Conservation (phyloP, 2,888 invertebrate species). For the Philereme transversata region DNA sequence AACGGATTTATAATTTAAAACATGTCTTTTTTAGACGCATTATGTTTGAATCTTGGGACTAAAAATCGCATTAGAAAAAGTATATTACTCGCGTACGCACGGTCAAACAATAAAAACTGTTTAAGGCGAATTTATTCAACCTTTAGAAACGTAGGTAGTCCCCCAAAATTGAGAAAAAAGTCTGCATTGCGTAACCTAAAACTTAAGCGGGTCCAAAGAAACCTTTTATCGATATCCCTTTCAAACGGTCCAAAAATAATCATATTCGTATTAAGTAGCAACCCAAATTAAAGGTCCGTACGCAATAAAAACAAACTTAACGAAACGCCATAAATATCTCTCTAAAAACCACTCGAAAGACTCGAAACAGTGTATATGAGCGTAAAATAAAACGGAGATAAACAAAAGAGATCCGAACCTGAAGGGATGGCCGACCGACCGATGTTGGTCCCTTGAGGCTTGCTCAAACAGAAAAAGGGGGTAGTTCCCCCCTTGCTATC, state of each 20-base stretch:
- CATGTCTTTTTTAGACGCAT: neutral
- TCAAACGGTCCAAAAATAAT: slow-evolving; percentile 13
- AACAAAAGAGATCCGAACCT: slow-evolving; percentile 68
- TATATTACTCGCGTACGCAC: too few relatives aligned
- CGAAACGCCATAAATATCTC: slow-evolving; percentile 31
- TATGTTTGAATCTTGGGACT: too few relatives aligned
- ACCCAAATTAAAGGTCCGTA: slow-evolving; percentile 28
- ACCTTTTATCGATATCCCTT: too few relatives aligned
- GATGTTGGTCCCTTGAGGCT: slow-evolving; percentile 52
- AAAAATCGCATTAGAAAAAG: too few relatives aligned
- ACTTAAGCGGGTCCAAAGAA: too few relatives aligned
- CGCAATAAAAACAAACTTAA: slow-evolving; percentile 34
- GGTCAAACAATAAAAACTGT: too few relatives aligned
- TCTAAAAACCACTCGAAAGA: slow-evolving; percentile 38
- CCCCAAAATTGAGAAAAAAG: too few relatives aligned
- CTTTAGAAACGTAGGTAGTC: too few relatives aligned
- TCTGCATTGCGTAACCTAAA: too few relatives aligned
- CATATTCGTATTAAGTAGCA: slow-evolving; percentile 9
- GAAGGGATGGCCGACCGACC: slow-evolving; percentile 55
- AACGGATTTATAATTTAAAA: neutral
- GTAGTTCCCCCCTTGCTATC: slow-evolving; percentile 31
- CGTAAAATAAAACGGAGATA: slow-evolving; percentile 69
- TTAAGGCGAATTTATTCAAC: too few relatives aligned
- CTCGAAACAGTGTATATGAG: slow-evolving; percentile 47
- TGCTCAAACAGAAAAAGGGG: slow-evolving; percentile 44